Evolutionary conservation across 2,797 vertebrate species (phyloP).

Genomic region (Parauchenoglanis ngamensis): DNA sequence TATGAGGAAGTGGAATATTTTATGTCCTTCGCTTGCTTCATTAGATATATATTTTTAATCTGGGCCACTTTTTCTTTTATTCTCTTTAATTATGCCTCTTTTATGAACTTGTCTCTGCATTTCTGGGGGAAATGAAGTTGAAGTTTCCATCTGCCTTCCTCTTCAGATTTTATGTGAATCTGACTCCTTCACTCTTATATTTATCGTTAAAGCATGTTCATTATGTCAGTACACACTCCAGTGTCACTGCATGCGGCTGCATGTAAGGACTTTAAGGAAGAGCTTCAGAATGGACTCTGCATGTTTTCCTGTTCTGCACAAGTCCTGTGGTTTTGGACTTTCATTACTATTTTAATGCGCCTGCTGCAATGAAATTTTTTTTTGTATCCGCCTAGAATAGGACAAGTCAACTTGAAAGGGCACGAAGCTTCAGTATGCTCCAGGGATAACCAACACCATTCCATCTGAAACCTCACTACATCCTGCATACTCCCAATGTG

Average conservation of each 20-base stretch:
- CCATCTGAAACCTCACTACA: neutral
- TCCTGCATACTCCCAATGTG: neutral
- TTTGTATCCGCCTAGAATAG: neutral
- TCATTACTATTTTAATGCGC: neutral
- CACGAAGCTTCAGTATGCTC: neutral
- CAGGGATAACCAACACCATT: neutral
- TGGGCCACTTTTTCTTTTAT: neutral
- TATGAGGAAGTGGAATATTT: neutral
- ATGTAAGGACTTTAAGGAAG: neutral
- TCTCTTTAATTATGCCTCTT: slow-evolving; percentile 10
- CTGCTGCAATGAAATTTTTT: neutral
- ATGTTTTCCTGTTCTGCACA: neutral
- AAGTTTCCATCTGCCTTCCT: neutral
- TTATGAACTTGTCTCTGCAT: neutral
- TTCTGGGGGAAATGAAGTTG: neutral
- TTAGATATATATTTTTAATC: slow-evolving; percentile 18
- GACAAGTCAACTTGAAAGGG: neutral
- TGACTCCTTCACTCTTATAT: neutral
- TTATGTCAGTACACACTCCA: neutral
- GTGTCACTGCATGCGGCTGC: neutral
- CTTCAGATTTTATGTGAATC: neutral
- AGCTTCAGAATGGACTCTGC: neutral
- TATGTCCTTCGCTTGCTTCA: neutral
- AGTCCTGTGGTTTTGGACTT: slow-evolving; percentile 16
- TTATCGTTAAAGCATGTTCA: neutral